phyloP scores from a whole-genome alignment of 2,888 invertebrate species.

The Hirtodrosophila cameraria region DNA sequence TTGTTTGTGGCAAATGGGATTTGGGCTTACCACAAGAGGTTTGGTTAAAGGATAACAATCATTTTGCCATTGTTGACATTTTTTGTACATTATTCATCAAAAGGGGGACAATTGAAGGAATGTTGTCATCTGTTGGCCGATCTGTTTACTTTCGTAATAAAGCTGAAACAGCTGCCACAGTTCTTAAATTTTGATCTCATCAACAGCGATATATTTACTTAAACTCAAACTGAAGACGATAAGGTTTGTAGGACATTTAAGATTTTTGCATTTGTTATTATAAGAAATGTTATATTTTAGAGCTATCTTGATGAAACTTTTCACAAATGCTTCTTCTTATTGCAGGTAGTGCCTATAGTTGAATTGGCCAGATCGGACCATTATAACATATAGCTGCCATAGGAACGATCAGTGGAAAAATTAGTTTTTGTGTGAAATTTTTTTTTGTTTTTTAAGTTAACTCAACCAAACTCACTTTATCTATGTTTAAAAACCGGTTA shows the following conservation, averaged over 20 bases:
- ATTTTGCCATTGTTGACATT: constrained; percentile 74
- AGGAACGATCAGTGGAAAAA: too few relatives aligned
- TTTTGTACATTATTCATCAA: constrained; percentile 34
- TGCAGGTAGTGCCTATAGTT: too few relatives aligned
- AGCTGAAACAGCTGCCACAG: constrained; percentile 44
- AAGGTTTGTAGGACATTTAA: not conserved
- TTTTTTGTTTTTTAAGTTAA: too few relatives aligned
- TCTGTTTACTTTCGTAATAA: constrained; percentile 50
- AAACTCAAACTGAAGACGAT: not conserved
- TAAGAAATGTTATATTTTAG: too few relatives aligned
- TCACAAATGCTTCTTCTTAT: too few relatives aligned
- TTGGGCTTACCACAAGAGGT: constrained; percentile 76
- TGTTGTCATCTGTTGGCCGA: constrained; percentile 67
- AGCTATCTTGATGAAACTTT: too few relatives aligned
- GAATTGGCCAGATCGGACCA: too few relatives aligned
- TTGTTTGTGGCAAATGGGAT: constrained; percentile 78
- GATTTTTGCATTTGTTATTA: too few relatives aligned
- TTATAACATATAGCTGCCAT: too few relatives aligned
- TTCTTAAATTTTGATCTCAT: constrained; percentile 19
- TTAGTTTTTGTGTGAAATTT: too few relatives aligned
- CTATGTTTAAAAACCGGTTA: too few relatives aligned
- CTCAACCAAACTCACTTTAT: too few relatives aligned
- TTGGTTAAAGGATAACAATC: constrained; percentile 79
- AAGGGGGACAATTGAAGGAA: constrained; percentile 56
- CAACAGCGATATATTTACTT: not conserved